phyloP scores from a whole-genome alignment of 2,113 vertebrate species.

The Tringa solitaria region DNA sequence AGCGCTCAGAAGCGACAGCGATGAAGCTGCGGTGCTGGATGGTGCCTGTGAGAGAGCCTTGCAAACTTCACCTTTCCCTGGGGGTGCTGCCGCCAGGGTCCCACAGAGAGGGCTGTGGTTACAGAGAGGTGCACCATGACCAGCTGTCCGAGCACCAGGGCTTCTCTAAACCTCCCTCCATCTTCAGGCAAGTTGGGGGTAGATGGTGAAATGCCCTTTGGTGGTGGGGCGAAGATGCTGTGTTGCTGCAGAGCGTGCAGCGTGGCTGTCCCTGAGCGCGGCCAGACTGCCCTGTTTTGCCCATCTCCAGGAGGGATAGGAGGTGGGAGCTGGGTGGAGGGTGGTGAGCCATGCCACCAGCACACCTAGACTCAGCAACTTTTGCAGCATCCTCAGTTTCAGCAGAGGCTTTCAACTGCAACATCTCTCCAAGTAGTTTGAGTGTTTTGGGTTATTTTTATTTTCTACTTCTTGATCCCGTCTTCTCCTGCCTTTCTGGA shows the following conservation, averaged over 20 bases:
- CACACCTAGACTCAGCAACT: background rate
- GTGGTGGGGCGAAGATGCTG: accelerated
- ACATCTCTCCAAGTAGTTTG: accelerated
- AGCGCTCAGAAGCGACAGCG: accelerated
- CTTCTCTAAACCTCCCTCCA: background rate
- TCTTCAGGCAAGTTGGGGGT: background rate
- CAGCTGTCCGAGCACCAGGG: accelerated
- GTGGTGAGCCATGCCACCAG: background rate
- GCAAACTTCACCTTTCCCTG: background rate
- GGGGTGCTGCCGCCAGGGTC: background rate
- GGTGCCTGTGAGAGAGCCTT: background rate
- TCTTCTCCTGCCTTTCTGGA: background rate
- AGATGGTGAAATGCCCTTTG: background rate
- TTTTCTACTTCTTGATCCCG: background rate
- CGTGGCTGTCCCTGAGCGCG: accelerated
- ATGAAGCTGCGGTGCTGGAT: background rate
- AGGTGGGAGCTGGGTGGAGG: background rate
- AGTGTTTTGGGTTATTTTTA: background rate
- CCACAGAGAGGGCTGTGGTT: background rate
- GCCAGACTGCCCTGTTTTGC: accelerated
- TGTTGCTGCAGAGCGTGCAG: background rate
- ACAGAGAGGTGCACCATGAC: accelerated
- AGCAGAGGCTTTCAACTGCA: accelerated
- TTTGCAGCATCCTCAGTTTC: background rate
- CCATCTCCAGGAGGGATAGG: background rate